These are phyloP conservation scores for Acronicta psi DNA, from an alignment of 2,888 invertebrate genomes.

Conservation along the genomic window DNA sequence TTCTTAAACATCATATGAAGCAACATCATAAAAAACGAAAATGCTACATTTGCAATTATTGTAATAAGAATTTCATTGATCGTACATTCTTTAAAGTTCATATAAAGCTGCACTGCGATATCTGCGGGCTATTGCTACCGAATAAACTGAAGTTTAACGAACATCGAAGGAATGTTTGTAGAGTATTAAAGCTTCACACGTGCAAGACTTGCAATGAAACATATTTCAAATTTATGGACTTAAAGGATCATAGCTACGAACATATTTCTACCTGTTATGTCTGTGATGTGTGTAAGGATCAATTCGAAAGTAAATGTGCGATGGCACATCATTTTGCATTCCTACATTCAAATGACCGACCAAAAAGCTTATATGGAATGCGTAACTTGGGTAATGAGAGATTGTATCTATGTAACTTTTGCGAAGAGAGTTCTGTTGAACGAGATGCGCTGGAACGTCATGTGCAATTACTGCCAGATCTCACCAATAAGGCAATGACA, in stretches of 20 bases:
- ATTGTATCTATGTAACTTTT: constrained; percentile 77
- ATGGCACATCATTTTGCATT: constrained; percentile 76
- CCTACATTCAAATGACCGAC: constrained; percentile 69
- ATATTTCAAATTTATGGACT: constrained; percentile 75
- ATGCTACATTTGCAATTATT: constrained; percentile 83
- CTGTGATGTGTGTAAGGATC: constrained; percentile 81
- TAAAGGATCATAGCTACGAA: constrained; percentile 80
- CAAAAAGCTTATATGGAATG: constrained; percentile 65
- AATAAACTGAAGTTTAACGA: constrained; percentile 66
- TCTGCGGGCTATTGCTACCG: constrained; percentile 67
- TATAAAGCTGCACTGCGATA: constrained; percentile 79
- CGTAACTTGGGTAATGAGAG: constrained; percentile 66
- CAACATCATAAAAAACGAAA: constrained; percentile 77
- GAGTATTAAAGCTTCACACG: constrained; percentile 66
- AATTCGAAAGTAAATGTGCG: constrained; percentile 72
- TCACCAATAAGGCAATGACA: constrained; percentile 71
- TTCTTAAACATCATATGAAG: constrained; percentile 73
- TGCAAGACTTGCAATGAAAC: constrained; percentile 71
- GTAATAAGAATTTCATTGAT: constrained; percentile 76
- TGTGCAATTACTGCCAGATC: constrained; percentile 69
- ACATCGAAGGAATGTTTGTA: constrained; percentile 71
- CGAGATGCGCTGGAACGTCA: constrained; percentile 70
- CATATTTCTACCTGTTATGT: constrained; percentile 67
- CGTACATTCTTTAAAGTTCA: constrained; percentile 82
- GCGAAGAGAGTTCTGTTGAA: constrained; percentile 73